Evolutionary conservation across 2,113 vertebrate genomes (phyloP), one percentile per base, ranked within the genome.

Genomic region (Pyrgilauda ruficollis): DNA sequence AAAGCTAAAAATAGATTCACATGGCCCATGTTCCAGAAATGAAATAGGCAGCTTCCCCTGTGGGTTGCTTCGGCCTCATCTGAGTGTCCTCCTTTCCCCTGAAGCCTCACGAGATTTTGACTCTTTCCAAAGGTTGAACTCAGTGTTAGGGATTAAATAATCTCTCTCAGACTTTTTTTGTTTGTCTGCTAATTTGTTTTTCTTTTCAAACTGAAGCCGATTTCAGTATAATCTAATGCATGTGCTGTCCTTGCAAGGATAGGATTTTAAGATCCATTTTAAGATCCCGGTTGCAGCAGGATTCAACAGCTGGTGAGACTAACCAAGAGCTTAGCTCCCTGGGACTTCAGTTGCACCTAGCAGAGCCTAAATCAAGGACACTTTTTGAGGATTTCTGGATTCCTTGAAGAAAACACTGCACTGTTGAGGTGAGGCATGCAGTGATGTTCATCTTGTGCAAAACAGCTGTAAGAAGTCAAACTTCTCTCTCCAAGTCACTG

Each of bases 1-100:
- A 90, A 97, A 93, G 77, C 77, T 91, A 95, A 89, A 95, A 95
- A 96, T 89, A 91, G 96, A 66, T 1, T 11, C 66, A 74, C 55
- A 76, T 73, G 78, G 94, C 84, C 81, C 85, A 79, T 7, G 10
- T 93, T 95, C 94, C 90, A 96, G 82, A 93, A 95, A 74, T 67
- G 10, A 97, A 97, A 70, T 91, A 90, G 64, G 82, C 91, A 92
- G 53, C 66, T 94, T 93, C 73, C 73, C 88, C 39, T 89, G 53
- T 87, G 96, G 85, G 62, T 59, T 94, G 70, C 58, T 89, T 82
- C 10, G 0, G 76, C 72, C 80, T 93, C 84, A 61, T 87, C 91
- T 73, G 35, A 89, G 46, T 58, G 94, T 90, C 89, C 92, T 95
- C 79, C 66, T 96, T 95, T 96, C 37, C 27, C 30, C 61, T 69